Percentiles rank a stretch among this genome's conserved stretches.
phyloP scores from a whole-genome alignment of 2,113 vertebrate species.

The Megatriorchis doriae region DNA sequence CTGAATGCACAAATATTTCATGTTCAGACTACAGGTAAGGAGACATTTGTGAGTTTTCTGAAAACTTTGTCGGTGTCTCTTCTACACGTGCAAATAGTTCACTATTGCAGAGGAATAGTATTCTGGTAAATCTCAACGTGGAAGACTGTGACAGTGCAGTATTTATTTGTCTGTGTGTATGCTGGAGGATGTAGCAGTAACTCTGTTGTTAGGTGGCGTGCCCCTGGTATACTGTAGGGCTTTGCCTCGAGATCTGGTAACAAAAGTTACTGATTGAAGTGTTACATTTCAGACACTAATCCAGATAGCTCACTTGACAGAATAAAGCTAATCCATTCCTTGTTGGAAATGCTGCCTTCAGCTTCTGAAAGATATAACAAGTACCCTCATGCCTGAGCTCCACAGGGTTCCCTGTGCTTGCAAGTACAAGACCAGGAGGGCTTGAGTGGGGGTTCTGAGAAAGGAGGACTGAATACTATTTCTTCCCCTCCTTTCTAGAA shows the following conservation, averaged over 20 bases:
- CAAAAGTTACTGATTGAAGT: background rate
- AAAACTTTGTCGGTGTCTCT: background rate
- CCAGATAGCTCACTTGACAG: background rate
- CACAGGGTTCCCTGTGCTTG: background rate
- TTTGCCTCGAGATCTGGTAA: background rate
- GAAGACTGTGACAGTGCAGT: background rate
- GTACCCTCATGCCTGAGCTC: background rate
- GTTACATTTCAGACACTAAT: background rate
- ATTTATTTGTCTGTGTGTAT: background rate
- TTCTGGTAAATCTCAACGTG: background rate
- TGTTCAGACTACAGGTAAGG: background rate
- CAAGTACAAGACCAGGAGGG: background rate
- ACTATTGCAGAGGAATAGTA: background rate
- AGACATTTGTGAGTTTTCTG: background rate
- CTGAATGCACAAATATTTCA: background rate
- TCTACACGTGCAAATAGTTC: background rate
- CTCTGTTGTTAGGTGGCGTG: background rate
- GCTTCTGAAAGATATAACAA: background rate
- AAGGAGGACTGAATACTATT: background rate
- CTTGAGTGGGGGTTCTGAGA: background rate
- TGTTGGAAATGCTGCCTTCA: background rate
- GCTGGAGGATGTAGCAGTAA: background rate
- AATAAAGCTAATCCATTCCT: conserved; percentile 20
- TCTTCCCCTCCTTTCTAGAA: background rate
- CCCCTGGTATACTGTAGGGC: background rate